phyloP scores from a whole-genome alignment of 2,797 vertebrate species.

The Pempheris klunzingeri region DNA sequence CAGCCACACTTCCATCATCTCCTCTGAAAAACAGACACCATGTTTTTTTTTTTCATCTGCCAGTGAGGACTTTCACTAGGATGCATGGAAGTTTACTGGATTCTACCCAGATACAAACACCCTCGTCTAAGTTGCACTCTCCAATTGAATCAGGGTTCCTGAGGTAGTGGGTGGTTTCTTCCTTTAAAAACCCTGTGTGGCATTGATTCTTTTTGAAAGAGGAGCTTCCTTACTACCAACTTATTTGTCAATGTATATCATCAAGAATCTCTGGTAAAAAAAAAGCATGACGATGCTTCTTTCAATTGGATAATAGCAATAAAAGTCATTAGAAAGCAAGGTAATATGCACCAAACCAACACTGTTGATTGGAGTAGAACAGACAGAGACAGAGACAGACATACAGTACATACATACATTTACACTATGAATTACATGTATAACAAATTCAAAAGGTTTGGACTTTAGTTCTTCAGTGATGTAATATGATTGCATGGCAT shows the following conservation, averaged over 20 bases:
- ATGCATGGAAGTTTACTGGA: neutral
- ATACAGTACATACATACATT: slow-evolving; percentile 35
- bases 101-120: neutral
- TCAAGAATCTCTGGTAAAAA: neutral
- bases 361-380: neutral
- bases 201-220: neutral
- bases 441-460: slow-evolving; percentile 20
- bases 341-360: neutral
- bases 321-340: neutral
- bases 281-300: neutral
- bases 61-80: slow-evolving; percentile 24
- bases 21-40: slow-evolving; percentile 2
- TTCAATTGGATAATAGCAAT: neutral
- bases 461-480: slow-evolving; percentile 8
- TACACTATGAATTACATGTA: slow-evolving; percentile 13
- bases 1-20: slow-evolving; percentile 5
- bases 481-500: too few relatives aligned
- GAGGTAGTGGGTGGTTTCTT: neutral
- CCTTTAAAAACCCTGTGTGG: neutral
- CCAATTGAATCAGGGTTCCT: neutral
- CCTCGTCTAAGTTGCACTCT: neutral
- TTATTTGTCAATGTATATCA: neutral
- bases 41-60: slow-evolving; percentile 4
- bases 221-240: slow-evolving; percentile 4
- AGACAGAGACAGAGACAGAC: slow-evolving; percentile 39